Conservation (phyloP, 2,797 vertebrate species). For the Falco peregrinus region DNA sequence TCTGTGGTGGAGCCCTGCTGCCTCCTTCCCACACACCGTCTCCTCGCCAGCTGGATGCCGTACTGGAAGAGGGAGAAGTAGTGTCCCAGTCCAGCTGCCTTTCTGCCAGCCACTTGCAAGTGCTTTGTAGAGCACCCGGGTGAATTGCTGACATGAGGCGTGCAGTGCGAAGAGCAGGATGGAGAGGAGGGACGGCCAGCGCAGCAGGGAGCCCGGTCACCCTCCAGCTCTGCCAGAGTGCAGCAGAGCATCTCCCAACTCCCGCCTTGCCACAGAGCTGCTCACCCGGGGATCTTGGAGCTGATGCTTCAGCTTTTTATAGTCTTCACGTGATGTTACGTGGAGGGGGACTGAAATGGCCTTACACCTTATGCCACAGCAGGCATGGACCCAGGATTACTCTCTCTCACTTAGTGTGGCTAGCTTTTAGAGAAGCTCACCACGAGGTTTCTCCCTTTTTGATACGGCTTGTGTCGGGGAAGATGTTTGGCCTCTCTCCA, state of each 20-base stretch:
- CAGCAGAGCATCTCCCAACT: background rate
- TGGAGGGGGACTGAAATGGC: too few relatives aligned
- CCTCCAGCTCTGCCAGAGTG: background rate
- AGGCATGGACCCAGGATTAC: background rate
- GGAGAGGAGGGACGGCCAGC: background rate
- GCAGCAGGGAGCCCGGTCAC: accelerated
- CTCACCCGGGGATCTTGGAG: accelerated
- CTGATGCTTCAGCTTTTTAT: background rate
- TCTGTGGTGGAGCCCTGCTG: background rate
- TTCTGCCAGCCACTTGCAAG: background rate
- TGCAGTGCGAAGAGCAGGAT: background rate
- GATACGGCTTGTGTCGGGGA: background rate
- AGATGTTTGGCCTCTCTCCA: background rate
- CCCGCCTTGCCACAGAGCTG: background rate
- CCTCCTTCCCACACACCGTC: background rate
- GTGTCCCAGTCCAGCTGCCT: background rate
- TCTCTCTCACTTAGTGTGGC: accelerated
- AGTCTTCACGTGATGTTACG: accelerated
- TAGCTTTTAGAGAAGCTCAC: background rate
- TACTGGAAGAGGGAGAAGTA: background rate
- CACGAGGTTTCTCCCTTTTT: background rate
- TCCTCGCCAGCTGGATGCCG: background rate
- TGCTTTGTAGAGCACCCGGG: background rate
- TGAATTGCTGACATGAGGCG: accelerated
- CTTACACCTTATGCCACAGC: background rate